Evolutionary conservation across 2,888 invertebrate genomes (phyloP).

Genomic region (Belgica antarctica): DNA sequence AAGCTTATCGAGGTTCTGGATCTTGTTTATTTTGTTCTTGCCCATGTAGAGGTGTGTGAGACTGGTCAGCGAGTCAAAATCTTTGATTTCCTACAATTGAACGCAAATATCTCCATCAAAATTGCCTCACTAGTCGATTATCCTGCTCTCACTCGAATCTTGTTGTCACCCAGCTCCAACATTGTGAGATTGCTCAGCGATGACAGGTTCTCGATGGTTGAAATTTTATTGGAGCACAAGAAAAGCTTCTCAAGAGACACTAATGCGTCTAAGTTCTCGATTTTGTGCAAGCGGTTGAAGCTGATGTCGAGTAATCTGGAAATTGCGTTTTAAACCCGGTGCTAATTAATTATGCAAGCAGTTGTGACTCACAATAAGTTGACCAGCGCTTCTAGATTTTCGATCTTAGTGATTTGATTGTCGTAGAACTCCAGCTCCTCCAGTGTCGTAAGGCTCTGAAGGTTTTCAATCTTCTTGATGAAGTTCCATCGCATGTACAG

Average conservation of each 20-base stretch:
- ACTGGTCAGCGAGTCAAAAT: slow-evolving; percentile 71
- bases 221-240: slow-evolving; percentile 85
- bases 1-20: slow-evolving; percentile 76
- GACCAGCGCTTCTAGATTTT: slow-evolving; percentile 80
- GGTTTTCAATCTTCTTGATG: slow-evolving; percentile 89
- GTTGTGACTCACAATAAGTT: slow-evolving; percentile 73
- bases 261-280: slow-evolving; percentile 76
- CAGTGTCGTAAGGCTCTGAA: slow-evolving; percentile 71
- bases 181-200: slow-evolving; percentile 75
- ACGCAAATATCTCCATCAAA: background rate
- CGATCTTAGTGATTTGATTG: slow-evolving; percentile 90
- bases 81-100: slow-evolving; percentile 71
- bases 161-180: slow-evolving; percentile 94
- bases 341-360: too few relatives aligned
- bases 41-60: slow-evolving; percentile 82
- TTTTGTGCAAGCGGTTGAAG: slow-evolving; percentile 87
- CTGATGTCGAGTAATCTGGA: slow-evolving; percentile 86
- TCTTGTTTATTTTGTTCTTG: slow-evolving; percentile 89
- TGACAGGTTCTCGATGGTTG: slow-evolving; percentile 81
- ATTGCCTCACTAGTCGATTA: too few relatives aligned
- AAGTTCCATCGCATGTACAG: slow-evolving; percentile 92
- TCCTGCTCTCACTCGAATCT: slow-evolving; percentile 80
- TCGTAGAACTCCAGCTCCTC: slow-evolving; percentile 93
- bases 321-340: too few relatives aligned
- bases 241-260: slow-evolving; percentile 77